Evolutionary conservation across 2,113 vertebrate species (phyloP).

Genomic region (Physeter macrocephalus): DNA sequence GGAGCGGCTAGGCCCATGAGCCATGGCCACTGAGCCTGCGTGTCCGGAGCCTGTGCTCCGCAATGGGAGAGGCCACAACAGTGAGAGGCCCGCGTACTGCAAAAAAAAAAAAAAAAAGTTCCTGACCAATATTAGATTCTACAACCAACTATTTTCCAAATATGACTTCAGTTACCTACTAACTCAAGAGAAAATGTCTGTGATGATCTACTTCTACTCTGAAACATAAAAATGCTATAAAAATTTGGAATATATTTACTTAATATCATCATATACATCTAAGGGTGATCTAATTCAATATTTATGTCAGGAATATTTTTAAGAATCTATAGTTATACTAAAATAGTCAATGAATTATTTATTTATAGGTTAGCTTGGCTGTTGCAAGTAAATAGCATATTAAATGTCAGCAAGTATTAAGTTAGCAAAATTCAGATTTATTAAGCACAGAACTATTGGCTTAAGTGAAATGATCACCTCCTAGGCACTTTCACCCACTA

Average conservation of each 20-base stretch:
- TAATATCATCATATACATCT: neutral
- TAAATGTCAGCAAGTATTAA: neutral
- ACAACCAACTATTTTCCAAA: neutral
- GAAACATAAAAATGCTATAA: neutral
- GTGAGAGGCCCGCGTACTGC: no score
- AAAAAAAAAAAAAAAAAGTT: no score
- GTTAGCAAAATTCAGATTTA: constrained; percentile 38
- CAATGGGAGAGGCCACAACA: no score
- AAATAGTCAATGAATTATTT: neutral
- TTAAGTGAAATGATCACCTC: constrained; percentile 13
- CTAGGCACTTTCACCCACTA: neutral
- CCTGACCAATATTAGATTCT: neutral
- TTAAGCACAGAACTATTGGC: neutral
- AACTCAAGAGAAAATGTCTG: neutral
- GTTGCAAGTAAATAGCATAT: neutral
- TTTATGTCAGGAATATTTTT: constrained; percentile 1
- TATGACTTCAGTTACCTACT: neutral
- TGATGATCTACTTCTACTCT: neutral
- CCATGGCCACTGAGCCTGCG: no score
- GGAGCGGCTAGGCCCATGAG: no score
- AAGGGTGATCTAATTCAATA: neutral
- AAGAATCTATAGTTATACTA: neutral
- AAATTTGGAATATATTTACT: neutral
- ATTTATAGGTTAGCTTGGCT: neutral
- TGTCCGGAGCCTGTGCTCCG: no score